Percentiles rank a stretch among this genome's conserved stretches.
Conservation (phyloP, 2,888 invertebrate genomes). For the Drosophila leonis region DNA sequence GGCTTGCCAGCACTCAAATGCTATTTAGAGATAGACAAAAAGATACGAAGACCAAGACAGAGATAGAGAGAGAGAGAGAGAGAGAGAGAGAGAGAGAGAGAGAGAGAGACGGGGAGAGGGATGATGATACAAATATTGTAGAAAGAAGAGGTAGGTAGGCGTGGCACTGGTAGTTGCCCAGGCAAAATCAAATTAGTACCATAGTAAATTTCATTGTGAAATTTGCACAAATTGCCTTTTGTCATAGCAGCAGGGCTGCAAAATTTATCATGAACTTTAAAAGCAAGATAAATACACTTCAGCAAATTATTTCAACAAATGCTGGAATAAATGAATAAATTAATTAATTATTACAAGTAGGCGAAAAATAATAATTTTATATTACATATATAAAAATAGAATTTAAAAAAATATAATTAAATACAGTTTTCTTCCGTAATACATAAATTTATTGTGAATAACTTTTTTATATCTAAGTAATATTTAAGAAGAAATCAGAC, state of each 20-base stretch:
- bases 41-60: neutral
- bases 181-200: slow-evolving; percentile 71
- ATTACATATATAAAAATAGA: too few species aligned
- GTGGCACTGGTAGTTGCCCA: slow-evolving; percentile 1
- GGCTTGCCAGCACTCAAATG: slow-evolving; percentile 4
- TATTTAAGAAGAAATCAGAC: too few species aligned
- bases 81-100: neutral
- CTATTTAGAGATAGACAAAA: neutral
- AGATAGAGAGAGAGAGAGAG: neutral
- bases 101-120: neutral
- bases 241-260: slow-evolving; percentile 21
- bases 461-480: too few species aligned
- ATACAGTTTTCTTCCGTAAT: too few species aligned
- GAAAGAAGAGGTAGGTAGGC: neutral
- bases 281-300: neutral
- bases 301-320: neutral
- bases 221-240: slow-evolving; percentile 57
- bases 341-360: too few species aligned
- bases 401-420: too few species aligned
- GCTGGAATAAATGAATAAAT: neutral
- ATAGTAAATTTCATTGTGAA: slow-evolving; percentile 65
- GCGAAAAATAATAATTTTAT: too few species aligned
- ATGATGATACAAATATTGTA: neutral
- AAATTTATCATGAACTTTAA: neutral
- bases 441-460: too few species aligned